Conservation (phyloP, 1,140 invertebrate genomes). For the Anagrus nilaparvatae region DNA sequence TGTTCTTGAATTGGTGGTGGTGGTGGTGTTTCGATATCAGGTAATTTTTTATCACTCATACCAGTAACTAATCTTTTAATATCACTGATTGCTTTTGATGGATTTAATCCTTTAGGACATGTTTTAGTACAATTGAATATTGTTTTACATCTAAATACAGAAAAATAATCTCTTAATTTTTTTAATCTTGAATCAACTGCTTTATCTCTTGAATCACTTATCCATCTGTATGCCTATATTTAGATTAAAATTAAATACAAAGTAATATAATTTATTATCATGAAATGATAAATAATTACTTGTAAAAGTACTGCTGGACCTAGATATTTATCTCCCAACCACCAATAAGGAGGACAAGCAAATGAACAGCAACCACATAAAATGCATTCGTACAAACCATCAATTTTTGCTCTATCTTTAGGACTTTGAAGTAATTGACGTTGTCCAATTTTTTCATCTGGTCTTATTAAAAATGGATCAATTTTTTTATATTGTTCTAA, state of each 20-base stretch:
- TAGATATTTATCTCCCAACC: slow-evolving; percentile 59
- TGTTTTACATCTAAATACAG: slow-evolving; percentile 67
- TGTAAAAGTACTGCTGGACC: slow-evolving; percentile 60
- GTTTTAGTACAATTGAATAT: slow-evolving; percentile 72
- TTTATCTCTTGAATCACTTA: slow-evolving; percentile 70
- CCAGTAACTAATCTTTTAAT: slow-evolving; percentile 88
- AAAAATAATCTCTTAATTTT: slow-evolving; percentile 59
- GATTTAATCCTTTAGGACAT: slow-evolving; percentile 86
- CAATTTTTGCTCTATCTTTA: slow-evolving; percentile 58
- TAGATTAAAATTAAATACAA: background rate
- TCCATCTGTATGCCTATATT: slow-evolving; percentile 49
- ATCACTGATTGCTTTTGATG: slow-evolving; percentile 88
- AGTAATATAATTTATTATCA: background rate
- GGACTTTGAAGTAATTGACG: slow-evolving; percentile 56
- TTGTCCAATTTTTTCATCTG: slow-evolving; percentile 45
- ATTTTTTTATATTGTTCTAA: slow-evolving; percentile 77
- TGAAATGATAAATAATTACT: slow-evolving; percentile 22
- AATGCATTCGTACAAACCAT: slow-evolving; percentile 74
- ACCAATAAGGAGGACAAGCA: slow-evolving; percentile 64
- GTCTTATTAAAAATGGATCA: slow-evolving; percentile 75
- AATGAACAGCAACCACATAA: slow-evolving; percentile 62
- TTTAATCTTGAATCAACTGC: slow-evolving; percentile 51
- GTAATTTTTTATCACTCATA: slow-evolving; percentile 63
- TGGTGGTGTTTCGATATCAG: slow-evolving; percentile 39
- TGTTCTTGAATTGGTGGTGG: too few species aligned